A percentile compares a stretch with the other conserved stretches of the same genome.
Evolutionary conservation across 2,888 invertebrate species (phyloP).

Genomic region (Nephrotoma guestfalica): DNA sequence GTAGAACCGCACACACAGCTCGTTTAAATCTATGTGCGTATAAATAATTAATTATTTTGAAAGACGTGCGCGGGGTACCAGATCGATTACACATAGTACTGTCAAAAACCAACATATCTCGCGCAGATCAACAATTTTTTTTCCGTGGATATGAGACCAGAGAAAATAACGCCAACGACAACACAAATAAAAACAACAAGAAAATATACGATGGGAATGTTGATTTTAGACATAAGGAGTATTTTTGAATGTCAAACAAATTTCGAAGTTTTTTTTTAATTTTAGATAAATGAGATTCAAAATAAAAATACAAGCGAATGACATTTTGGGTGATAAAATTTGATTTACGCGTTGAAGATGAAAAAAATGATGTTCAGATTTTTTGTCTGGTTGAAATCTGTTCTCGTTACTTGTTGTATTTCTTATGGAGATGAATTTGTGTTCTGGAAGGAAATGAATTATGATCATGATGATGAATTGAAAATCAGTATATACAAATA

Average conservation of each 20-base stretch:
- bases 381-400: neutral
- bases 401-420: neutral
- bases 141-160: neutral
- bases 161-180: neutral
- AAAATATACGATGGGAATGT: constrained; percentile 12
- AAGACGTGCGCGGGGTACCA: neutral
- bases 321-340: constrained; percentile 6
- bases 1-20: neutral
- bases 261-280: neutral
- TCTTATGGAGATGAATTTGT: neutral
- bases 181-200: neutral
- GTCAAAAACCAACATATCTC: neutral
- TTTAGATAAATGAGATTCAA: constrained; percentile 12
- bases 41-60: neutral
- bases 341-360: constrained; percentile 2
- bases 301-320: constrained; percentile 2
- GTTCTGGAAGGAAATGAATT: neutral
- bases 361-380: neutral
- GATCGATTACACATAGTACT: neutral
- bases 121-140: neutral
- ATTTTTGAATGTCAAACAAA: constrained; percentile 13
- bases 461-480: neutral
- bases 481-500: neutral
- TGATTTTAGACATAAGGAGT: constrained; percentile 9
- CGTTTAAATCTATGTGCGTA: neutral